A percentile compares a stretch with the other conserved stretches of the same genome.
Conservation (phyloP, 2,113 vertebrate genomes). For the Urocolius indicus region DNA sequence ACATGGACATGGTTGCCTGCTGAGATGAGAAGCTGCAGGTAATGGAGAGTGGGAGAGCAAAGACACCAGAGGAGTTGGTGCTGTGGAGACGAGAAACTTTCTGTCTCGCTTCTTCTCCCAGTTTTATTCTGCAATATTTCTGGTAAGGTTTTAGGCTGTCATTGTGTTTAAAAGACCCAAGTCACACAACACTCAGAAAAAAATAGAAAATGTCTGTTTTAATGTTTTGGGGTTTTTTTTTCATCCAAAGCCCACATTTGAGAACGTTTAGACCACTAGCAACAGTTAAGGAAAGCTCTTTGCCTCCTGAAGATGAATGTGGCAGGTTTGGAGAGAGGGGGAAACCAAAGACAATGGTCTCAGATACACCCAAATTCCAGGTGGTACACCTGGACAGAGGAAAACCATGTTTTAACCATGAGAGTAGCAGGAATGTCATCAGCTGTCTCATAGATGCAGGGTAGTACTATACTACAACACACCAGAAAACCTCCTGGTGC, state of each 20-base stretch:
- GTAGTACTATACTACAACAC: background rate
- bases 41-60: background rate
- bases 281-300: background rate
- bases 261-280: background rate
- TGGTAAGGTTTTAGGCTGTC: background rate
- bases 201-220: background rate
- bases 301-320: background rate
- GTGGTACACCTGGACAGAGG: background rate
- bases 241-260: fast-evolving
- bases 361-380: background rate
- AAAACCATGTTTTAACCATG: background rate
- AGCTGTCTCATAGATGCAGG: background rate
- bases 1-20: fast-evolving
- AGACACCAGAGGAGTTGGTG: background rate
- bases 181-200: background rate
- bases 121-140: background rate
- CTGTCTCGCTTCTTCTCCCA: background rate
- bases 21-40: background rate
- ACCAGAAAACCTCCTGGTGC: fast-evolving
- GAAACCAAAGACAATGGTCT: background rate
- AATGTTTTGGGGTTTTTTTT: background rate
- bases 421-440: background rate
- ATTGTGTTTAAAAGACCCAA: background rate
- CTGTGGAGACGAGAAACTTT: background rate
- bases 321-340: background rate